A percentile compares a stretch with the other conserved stretches of the same genome.
Evolutionary conservation across 2,113 vertebrate genomes (phyloP).

Genomic region (Pavo muticus): DNA sequence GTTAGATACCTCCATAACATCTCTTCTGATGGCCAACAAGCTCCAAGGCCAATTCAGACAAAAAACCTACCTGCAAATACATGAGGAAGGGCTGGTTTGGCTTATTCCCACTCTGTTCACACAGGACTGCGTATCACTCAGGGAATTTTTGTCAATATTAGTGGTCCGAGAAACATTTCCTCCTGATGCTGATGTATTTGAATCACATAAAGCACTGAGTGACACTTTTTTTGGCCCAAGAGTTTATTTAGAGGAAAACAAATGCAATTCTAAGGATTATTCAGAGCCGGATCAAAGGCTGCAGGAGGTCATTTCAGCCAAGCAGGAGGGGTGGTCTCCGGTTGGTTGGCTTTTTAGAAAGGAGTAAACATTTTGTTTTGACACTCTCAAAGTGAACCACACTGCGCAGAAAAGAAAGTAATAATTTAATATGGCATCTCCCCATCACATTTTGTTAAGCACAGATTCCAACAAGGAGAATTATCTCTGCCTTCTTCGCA

Average conservation of each 20-base stretch:
- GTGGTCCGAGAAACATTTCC: neutral
- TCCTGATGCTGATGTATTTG: neutral
- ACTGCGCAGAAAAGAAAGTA: too few species aligned
- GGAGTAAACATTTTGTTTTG: neutral
- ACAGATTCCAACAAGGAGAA: neutral
- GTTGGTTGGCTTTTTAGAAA: neutral
- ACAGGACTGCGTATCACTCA: neutral
- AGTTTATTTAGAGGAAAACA: too few species aligned
- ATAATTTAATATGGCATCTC: neutral
- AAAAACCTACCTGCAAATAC: neutral
- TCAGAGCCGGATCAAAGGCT: neutral
- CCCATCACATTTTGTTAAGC: neutral
- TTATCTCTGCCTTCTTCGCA: neutral
- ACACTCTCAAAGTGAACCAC: neutral
- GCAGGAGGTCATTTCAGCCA: neutral
- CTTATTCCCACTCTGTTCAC: neutral
- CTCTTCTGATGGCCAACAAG: neutral
- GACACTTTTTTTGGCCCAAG: too few species aligned
- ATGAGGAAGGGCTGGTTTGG: neutral
- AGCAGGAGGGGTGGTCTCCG: neutral
- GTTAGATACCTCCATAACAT: neutral
- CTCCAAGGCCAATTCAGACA: neutral
- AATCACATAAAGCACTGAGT: neutral
- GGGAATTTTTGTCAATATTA: neutral
- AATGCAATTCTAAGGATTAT: neutral